These are phyloP conservation scores for Barnardius zonarius DNA, from an alignment of 2,113 vertebrate species.

Conservation along the genomic window DNA sequence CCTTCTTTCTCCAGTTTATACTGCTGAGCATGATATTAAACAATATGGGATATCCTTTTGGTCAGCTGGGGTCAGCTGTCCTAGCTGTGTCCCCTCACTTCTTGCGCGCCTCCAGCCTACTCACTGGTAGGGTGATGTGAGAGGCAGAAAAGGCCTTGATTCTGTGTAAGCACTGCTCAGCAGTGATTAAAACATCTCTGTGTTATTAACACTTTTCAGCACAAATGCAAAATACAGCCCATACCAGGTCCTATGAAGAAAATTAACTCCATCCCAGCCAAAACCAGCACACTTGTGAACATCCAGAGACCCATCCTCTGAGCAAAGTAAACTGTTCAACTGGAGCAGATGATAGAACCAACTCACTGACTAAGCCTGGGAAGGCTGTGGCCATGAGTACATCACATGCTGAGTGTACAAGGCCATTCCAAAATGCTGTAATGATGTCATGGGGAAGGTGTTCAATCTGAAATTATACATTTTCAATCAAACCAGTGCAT, in stretches of 20 bases:
- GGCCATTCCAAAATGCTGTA: neutral
- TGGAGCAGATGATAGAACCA: neutral
- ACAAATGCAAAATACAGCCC: neutral
- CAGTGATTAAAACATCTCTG: neutral
- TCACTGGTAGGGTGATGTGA: neutral
- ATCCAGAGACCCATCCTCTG: neutral
- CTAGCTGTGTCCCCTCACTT: neutral
- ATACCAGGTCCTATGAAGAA: neutral
- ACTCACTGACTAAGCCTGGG: neutral
- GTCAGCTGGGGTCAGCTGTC: neutral
- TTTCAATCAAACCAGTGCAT: neutral
- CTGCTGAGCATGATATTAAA: neutral
- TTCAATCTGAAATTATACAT: neutral
- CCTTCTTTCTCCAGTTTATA: neutral
- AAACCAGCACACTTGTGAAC: neutral
- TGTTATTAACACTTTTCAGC: neutral
- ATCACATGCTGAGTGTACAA: fast-evolving
- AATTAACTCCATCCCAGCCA: neutral
- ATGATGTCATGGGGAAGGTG: neutral
- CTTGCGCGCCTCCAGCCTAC: too few species aligned
- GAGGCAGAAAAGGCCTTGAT: neutral
- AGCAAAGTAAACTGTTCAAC: neutral
- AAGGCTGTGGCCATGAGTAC: neutral
- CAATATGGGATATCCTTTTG: neutral
- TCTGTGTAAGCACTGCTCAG: neutral